Percentiles rank a stretch among this genome's conserved stretches.
Evolutionary conservation across 2,113 vertebrate genomes (phyloP).

Genomic region (human (Homo sapiens)): GRCh38 chr18:76891001-76891500

Average conservation of each 20-base stretch:
- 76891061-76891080: neutral
- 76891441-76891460: no score
- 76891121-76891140: neutral
- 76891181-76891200: neutral
- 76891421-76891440: no score
- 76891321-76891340: neutral
- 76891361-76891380: neutral
- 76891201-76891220: neutral
- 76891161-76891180: neutral
- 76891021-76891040: neutral
- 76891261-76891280: neutral
- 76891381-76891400: no score
- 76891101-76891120: neutral
- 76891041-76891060: neutral
- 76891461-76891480: no score
- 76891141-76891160: neutral
- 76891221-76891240: neutral
- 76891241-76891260: neutral
- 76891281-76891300: neutral
- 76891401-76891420: no score
- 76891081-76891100: neutral
- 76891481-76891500: no score
- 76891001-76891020: neutral
- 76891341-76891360: neutral
- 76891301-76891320: neutral